Evolutionary conservation across 2,888 invertebrate species (phyloP).

Genomic region (Drosophila kuntzei): DNA sequence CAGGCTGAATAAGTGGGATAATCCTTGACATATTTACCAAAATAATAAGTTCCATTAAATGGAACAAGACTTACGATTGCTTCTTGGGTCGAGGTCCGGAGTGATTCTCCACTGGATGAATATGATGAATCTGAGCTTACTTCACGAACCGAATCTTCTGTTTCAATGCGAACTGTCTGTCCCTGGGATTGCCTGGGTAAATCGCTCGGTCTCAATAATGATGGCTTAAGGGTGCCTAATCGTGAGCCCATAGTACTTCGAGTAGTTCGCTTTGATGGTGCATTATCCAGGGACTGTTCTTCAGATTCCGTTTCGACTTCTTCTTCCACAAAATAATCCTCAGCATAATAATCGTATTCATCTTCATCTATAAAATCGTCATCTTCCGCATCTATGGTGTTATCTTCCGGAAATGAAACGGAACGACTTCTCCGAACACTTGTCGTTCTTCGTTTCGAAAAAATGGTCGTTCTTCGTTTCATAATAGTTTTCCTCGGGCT

Average conservation of each 20-base stretch:
- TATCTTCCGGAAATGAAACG: not conserved
- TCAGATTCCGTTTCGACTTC: not conserved
- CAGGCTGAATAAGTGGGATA: not conserved
- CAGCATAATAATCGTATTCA: constrained; percentile 5
- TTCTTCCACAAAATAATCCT: constrained; percentile 8
- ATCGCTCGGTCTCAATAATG: not conserved
- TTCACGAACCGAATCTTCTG: constrained; percentile 6
- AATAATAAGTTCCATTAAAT: not conserved
- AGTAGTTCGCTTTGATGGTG: not conserved
- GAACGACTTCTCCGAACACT: not conserved
- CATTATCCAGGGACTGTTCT: not conserved
- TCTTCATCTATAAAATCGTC: not conserved
- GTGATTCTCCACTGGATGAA: not conserved
- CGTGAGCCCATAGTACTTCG: not conserved
- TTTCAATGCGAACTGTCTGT: constrained; percentile 10
- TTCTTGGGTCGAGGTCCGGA: not conserved
- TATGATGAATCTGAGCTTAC: not conserved
- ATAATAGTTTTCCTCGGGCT: not conserved
- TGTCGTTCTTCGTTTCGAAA: not conserved
- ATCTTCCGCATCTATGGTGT: not conserved
- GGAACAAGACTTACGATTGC: not conserved
- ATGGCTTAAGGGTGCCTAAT: not conserved
- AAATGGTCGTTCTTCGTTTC: not conserved
- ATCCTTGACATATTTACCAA: not conserved
- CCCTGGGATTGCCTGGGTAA: not conserved